These are phyloP conservation scores for Platygyra sinensis DNA, from an alignment of 64 coral and sea anemone genomes.

Conservation along the genomic window DNA sequence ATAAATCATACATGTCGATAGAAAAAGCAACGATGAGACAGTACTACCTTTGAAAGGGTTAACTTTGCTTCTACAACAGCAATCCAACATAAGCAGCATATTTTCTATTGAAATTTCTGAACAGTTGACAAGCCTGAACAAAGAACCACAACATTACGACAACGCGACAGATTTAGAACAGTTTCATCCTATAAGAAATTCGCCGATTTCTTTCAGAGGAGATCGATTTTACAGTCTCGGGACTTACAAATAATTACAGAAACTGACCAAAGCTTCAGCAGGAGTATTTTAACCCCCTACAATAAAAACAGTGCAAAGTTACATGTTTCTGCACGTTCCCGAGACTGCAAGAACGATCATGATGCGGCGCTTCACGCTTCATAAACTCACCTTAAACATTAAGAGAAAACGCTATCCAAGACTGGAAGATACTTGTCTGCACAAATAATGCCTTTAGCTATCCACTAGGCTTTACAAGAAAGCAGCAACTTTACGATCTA, in stretches of 20 bases:
- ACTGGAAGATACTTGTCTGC: conserved; percentile 42
- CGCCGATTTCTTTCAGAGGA: conserved; percentile 3
- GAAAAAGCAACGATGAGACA: neutral
- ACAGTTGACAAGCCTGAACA: conserved; percentile 56
- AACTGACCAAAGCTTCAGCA: neutral
- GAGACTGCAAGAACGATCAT: conserved; percentile 8
- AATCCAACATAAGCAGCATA: neutral
- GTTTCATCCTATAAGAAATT: neutral
- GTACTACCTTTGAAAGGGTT: neutral
- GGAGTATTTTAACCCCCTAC: neutral
- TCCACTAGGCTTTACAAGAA: conserved; percentile 50
- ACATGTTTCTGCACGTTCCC: conserved; percentile 51
- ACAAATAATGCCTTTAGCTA: conserved; percentile 30
- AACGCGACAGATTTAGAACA: conserved; percentile 17
- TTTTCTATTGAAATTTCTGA: conserved; percentile 31
- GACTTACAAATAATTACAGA: neutral
- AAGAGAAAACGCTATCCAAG: conserved; percentile 46
- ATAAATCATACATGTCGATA: conserved; percentile 31
- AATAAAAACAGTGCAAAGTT: neutral
- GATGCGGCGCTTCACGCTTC: conserved; percentile 4
- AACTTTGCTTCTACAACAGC: neutral
- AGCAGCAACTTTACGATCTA: conserved; percentile 18
- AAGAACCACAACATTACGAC: conserved; percentile 39
- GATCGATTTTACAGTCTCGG: conserved; percentile 22
- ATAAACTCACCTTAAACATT: conserved; percentile 46